Conservation (phyloP, 2,888 invertebrate species). For the Eudemis profundana region DNA sequence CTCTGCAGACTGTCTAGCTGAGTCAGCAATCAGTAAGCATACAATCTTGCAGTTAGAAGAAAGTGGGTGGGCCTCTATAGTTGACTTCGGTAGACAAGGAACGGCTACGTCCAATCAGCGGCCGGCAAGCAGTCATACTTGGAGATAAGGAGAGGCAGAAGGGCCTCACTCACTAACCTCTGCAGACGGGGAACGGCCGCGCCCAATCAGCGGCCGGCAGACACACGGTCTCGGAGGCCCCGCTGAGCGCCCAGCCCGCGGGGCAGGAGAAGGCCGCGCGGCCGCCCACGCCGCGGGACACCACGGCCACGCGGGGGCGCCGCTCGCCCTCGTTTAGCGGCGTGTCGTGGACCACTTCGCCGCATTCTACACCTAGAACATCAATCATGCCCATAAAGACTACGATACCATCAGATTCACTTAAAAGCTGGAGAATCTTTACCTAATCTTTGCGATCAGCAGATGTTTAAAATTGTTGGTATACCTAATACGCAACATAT, state of each 20-base stretch:
- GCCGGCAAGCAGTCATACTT: not conserved
- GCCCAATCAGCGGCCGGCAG: conserved; percentile 93
- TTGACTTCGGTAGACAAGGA: too few relatives aligned
- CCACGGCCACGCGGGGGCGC: conserved; percentile 89
- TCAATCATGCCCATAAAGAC: not conserved
- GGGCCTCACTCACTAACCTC: conserved; percentile 83
- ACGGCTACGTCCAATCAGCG: not conserved
- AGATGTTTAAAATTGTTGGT: too few relatives aligned
- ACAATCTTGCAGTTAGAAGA: too few relatives aligned
- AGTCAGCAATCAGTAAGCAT: too few relatives aligned
- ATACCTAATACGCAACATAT: too few relatives aligned
- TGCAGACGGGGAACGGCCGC: conserved; percentile 90
- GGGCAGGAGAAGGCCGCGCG: conserved; percentile 92
- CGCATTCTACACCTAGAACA: conserved; percentile 90
- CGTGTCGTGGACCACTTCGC: conserved; percentile 87
- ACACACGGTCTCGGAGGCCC: conserved; percentile 90
- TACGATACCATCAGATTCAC: too few relatives aligned
- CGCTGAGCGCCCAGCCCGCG: conserved; percentile 90
- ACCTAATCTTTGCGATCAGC: too few relatives aligned
- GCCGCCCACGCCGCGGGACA: conserved; percentile 92
- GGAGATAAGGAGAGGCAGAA: too few relatives aligned
- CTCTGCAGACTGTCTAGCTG: too few relatives aligned
- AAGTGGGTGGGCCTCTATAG: too few relatives aligned
- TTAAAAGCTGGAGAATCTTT: too few relatives aligned
- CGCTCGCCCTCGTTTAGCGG: conserved; percentile 81